Base-by-base conservation (phyloP, 2,113 vertebrate species). In the Hucho hucho region DNA sequence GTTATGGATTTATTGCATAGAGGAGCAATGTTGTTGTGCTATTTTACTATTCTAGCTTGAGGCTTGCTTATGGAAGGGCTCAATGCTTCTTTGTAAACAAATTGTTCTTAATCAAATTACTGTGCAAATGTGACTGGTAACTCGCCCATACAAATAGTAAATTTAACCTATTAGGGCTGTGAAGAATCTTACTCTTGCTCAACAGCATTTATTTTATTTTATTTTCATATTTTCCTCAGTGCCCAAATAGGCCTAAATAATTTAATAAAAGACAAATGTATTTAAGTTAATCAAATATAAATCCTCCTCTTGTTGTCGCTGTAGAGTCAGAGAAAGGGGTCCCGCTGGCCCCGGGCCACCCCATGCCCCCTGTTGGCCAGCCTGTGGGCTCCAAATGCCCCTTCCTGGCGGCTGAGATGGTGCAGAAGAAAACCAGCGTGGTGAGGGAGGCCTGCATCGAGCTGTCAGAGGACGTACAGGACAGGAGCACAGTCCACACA, bases 381-480 rank as follows among this genome's bases (percentile, higher is more conserved):
- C 70, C 81, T 3, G 74, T 84, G 0, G 88, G 91, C 2, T 95
- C 93, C 61, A 97, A 94, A 32, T 99, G 96, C 75, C 96, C 96
- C 0, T 98, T 98, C 82, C 91, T 98, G 86, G 95, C 95, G 3
- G 94, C 94, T 37, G 94, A 98, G 88, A 95, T 98, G 94, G 93
- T 80, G 70, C 94, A 95, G 83, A 88, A 86, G 12, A 93, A 90
- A 77, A 95, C 92, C 86, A 90, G 75, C 0, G 94, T 97, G 26
- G 94, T 97, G 68, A 87, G 92, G 46, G 91, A 94, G 89, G 96
- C 94, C 90, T 93, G 95, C 73, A 84, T 94, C 3, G 96, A 94
- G 12, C 93, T 97, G 12, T 95, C 97, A 70, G 96, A 98, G 80
- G 96, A 98, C 20, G 93, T 97, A 26, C 92, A 94, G 32, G 93